Evolutionary conservation across 2,113 vertebrate genomes (phyloP), one percentile per base, ranked within the genome.

Genomic region (Tenrec ecaudatus): DNA sequence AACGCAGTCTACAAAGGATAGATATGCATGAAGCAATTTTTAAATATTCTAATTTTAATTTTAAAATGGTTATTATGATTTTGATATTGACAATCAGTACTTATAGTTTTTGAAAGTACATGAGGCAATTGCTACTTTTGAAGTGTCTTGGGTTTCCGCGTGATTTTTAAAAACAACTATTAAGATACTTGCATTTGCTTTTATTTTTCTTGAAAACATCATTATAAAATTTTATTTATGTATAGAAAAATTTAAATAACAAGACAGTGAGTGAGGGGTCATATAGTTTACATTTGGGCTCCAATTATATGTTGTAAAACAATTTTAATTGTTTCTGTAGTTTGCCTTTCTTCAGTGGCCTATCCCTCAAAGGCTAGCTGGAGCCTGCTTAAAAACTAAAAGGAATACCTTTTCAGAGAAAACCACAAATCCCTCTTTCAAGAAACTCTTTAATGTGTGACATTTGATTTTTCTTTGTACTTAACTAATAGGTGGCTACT

Each of bases 371-470:
- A 86, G 62, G 27, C 31, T 79, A 93, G 31, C 29, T 60, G 36
- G 12, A 88, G 31, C 14, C 9, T 82, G 16, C 25, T 82, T 5
- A 53, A 5, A 53, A 53, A 53, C 1, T 82, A 58, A 93, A 73
- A 89, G 82, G 10, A 8, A 82, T 27, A 75, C 36, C 62, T 80
- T 78, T 92, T 9, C 31, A 89, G 69, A 79, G n/a, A 80, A 86
- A 86, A 91, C 36, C 77, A 86, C 31, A 92, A 89, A 89, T 86
- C 10, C 12, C 17, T 88, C 33, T 89, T 91, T 79, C 62, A 85
- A 85, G 86, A 88, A 81, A 69, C 1, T 20, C 23, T 62, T 73
- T 89, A 20, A 33, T 58, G 57, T 82, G 20, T 82, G 53, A 36
- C 36, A 87, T 76, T 80, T 92, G 71, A 73, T 75, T 23, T 33